phyloP scores from a whole-genome alignment of 2,797 vertebrate species.

The Pterois miles region DNA sequence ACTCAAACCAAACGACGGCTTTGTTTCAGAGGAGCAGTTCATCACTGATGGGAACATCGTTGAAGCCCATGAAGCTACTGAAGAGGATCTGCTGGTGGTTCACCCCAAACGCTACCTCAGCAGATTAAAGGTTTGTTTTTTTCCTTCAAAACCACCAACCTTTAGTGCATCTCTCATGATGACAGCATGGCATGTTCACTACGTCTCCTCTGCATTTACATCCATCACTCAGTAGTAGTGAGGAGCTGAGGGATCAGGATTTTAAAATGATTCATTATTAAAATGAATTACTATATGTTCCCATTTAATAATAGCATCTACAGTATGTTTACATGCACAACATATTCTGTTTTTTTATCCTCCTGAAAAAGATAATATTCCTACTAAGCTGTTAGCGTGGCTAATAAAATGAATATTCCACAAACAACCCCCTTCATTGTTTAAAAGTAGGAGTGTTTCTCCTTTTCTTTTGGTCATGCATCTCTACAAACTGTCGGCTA shows the following conservation, averaged over 20 bases:
- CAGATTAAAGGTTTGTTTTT: constrained; percentile 89
- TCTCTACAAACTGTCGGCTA: no score
- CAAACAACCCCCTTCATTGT: no score
- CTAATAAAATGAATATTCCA: no score
- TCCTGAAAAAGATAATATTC: no score
- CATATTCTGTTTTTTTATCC: no score
- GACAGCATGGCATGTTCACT: not conserved
- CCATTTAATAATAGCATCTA: not conserved
- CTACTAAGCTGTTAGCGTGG: no score
- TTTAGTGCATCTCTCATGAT: not conserved
- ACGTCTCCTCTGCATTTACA: not conserved
- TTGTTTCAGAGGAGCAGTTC: constrained; percentile 90
- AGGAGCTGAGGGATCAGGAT: not conserved
- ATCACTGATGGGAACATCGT: constrained; percentile 90
- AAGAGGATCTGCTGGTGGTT: constrained; percentile 93
- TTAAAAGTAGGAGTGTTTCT: no score
- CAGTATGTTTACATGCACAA: no score
- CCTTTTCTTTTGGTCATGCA: no score
- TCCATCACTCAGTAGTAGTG: not conserved
- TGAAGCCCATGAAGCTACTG: constrained; percentile 89
- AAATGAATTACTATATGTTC: not conserved
- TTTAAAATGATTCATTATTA: not conserved
- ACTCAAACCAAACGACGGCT: constrained; percentile 18
- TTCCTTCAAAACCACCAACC: not conserved
- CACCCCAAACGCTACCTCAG: constrained; percentile 93